Base-by-base conservation (phyloP, 2,888 invertebrate species). In the Cheilosia vernalis region DNA sequence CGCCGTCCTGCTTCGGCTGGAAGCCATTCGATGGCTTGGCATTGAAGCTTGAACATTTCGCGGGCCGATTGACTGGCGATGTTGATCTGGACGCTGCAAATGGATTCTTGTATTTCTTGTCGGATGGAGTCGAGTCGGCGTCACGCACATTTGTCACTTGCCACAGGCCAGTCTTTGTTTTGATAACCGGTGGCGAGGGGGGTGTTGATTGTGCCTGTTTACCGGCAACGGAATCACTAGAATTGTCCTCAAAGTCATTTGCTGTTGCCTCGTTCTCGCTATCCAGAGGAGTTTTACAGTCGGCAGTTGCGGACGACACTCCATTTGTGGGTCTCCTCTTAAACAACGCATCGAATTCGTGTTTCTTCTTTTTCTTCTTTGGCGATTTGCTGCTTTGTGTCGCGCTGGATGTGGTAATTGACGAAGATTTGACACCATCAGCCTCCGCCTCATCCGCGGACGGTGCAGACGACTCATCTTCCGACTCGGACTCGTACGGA, bases 401-500 rank as follows among this genome's bases (percentile, higher is more conserved):
- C 33, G 87, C 87, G 64, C 88, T 90, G 49, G 80, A 87, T 64
- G 88, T 87, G 30, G 87, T 51, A 24, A 61, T 73, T 30, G 72
- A 51, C 10, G 69, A 17, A 17, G 42, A 17, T 61, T 87, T 87
- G 9, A 64, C 78, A 69, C 86, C 82, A 21, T 82, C 77, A 13
- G 63, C 70, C 6, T 88, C 88, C 1, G 70, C 70, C 10, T 88
- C 87, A 10, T 89, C 88, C 10, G 89, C 88, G 2, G 88, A 88
- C 44, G 88, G 81, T 3, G 40, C 44, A 6, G 76, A 63, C 0
- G 76, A 89, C 77, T 91, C 91, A 17, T 89, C 89, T 40, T 91
- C 94, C 0, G 94, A 94, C 88, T 94, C 94, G 0, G 93, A 93
- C 88, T 94, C 94, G 88, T 94, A 94, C 24, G 94, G 94, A 74